Percentiles rank a stretch among this genome's conserved stretches.
These are phyloP conservation scores for Poicephalus gulielmi DNA, from an alignment of 2,113 vertebrate species.

Conservation along the genomic window DNA sequence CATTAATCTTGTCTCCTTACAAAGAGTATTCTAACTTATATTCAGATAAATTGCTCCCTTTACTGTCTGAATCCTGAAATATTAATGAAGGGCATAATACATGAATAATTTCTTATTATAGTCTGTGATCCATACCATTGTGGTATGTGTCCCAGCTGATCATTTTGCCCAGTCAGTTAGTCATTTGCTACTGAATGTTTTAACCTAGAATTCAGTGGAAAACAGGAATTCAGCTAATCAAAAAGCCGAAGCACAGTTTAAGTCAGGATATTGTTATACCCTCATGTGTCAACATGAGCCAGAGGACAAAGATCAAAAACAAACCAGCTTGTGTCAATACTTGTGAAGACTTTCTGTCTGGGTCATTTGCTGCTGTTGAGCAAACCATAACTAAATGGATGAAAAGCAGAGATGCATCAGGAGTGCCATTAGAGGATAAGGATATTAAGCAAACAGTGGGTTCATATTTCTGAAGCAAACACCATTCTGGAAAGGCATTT, in stretches of 20 bases:
- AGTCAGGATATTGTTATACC: neutral
- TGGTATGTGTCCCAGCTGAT: neutral
- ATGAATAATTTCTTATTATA: neutral
- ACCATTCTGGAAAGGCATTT: neutral
- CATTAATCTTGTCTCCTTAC: slow-evolving; percentile 37
- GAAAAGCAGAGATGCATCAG: neutral
- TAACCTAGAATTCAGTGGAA: neutral
- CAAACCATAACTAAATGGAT: neutral
- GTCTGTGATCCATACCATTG: neutral
- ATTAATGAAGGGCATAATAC: slow-evolving; percentile 51
- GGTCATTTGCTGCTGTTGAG: neutral
- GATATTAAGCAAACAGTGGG: neutral
- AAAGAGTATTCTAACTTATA: neutral
- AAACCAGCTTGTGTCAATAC: rapidly evolving
- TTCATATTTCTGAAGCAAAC: neutral
- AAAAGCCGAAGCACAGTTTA: neutral
- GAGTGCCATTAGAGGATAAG: neutral
- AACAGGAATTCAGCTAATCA: neutral
- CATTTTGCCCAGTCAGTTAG: neutral
- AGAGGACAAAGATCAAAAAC: neutral
- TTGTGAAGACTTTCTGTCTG: neutral
- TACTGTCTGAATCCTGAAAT: slow-evolving; percentile 36
- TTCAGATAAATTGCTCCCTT: slow-evolving; percentile 32
- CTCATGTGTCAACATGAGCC: neutral
- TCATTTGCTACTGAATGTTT: neutral